phyloP scores from a whole-genome alignment of 2,888 invertebrate genomes.

The Sinohyriopsis cumingii region DNA sequence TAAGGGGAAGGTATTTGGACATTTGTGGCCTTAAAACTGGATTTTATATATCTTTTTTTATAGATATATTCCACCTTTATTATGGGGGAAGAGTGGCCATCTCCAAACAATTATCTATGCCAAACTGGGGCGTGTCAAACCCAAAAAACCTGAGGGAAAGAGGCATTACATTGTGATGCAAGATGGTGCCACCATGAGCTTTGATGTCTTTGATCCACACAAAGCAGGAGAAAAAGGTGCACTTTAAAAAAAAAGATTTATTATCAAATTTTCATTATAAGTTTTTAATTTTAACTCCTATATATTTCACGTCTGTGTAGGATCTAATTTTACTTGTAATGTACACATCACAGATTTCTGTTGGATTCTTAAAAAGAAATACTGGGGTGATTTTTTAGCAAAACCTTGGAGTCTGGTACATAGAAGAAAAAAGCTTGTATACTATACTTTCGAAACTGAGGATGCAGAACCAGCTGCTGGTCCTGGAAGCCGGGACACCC shows the following conservation, averaged over 20 bases:
- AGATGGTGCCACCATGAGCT: slow-evolving; percentile 92
- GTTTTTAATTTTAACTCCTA: no score
- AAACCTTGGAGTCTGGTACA: neutral
- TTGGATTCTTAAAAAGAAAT: neutral
- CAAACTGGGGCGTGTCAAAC: slow-evolving; percentile 80
- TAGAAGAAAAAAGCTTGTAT: no score
- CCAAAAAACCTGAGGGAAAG: slow-evolving; percentile 90
- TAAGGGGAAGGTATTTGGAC: no score
- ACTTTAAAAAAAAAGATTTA: slow-evolving; percentile 74
- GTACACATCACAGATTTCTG: neutral
- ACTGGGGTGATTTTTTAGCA: neutral
- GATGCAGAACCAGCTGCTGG: no score
- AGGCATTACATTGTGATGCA: slow-evolving; percentile 80
- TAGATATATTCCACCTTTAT: slow-evolving; percentile 89
- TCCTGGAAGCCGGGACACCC: no score
- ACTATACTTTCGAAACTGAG: no score
- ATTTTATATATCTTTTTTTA: slow-evolving; percentile 62
- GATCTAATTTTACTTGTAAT: no score
- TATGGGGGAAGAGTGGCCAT: slow-evolving; percentile 97
- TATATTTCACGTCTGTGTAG: no score
- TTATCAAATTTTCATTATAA: neutral
- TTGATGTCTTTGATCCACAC: slow-evolving; percentile 91
- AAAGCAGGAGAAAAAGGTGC: slow-evolving; percentile 73
- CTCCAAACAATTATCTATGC: slow-evolving; percentile 94
- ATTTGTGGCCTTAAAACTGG: neutral